These are phyloP conservation scores for Pelusios castaneus DNA, from an alignment of 2,113 vertebrate genomes.

Conservation along the genomic window DNA sequence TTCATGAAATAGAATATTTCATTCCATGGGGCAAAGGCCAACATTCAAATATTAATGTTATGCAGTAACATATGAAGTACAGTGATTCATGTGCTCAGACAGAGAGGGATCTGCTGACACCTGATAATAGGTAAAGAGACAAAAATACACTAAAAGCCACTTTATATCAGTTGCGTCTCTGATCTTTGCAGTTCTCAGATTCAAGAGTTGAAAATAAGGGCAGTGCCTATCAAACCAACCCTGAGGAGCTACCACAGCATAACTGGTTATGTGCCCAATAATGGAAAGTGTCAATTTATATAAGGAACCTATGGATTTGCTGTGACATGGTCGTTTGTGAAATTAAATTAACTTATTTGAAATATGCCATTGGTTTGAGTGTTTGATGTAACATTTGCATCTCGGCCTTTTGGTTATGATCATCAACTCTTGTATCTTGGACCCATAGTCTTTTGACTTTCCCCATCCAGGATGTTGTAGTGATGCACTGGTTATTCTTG, in stretches of 20 bases:
- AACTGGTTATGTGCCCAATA: background rate
- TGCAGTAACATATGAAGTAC: background rate
- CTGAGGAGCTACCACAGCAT: background rate
- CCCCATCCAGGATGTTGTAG: no score
- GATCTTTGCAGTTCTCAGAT: background rate
- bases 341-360: background rate
- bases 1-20: accelerated
- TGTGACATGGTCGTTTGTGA: background rate
- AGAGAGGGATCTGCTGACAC: background rate
- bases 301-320: background rate
- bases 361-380: background rate
- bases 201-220: background rate
- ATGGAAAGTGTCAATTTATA: background rate
- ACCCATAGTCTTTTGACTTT: no score
- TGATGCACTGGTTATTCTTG: no score
- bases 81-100: background rate
- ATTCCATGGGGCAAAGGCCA: background rate
- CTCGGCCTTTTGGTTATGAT: no score
- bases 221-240: background rate
- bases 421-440: no score
- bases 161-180: background rate
- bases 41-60: background rate
- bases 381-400: background rate
- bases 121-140: background rate
- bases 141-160: background rate